A percentile compares a stretch with the other conserved stretches of the same genome.
Conservation (phyloP, 2,113 vertebrate genomes). For the Alethe castanea region DNA sequence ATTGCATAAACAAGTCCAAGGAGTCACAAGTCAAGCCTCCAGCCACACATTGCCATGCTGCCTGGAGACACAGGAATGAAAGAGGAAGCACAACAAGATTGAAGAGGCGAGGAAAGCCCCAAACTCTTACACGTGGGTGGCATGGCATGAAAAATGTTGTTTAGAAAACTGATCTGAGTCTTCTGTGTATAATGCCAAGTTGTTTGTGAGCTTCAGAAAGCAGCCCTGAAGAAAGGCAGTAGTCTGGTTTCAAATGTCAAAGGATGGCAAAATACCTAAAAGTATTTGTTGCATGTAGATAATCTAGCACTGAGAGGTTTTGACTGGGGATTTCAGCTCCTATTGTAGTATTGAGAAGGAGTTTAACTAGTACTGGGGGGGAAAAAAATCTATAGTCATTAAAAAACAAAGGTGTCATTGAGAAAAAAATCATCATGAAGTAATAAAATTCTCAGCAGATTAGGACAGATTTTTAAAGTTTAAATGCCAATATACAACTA, state of each 20-base stretch:
- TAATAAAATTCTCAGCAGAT: not conserved
- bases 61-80: not conserved
- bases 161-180: not conserved
- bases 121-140: not conserved
- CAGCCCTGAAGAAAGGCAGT: not conserved
- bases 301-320: not conserved
- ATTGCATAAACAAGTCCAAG: not conserved
- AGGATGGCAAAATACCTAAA: not conserved
- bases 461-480: not conserved
- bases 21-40: not conserved
- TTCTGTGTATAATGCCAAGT: not conserved
- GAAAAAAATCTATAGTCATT: not conserved
- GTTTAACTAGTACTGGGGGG: not conserved
- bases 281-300: not conserved
- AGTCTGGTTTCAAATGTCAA: conserved; percentile 37
- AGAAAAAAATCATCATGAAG: not conserved
- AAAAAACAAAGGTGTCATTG: not conserved
- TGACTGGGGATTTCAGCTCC: not conserved
- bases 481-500: not conserved
- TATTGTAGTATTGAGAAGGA: not conserved
- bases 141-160: not conserved
- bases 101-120: not conserved
- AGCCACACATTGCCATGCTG: not conserved
- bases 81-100: not conserved
- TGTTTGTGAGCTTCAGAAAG: not conserved